These are phyloP conservation scores for Thunnus maccoyii DNA, from an alignment of 2,113 vertebrate species.

Conservation along the genomic window DNA sequence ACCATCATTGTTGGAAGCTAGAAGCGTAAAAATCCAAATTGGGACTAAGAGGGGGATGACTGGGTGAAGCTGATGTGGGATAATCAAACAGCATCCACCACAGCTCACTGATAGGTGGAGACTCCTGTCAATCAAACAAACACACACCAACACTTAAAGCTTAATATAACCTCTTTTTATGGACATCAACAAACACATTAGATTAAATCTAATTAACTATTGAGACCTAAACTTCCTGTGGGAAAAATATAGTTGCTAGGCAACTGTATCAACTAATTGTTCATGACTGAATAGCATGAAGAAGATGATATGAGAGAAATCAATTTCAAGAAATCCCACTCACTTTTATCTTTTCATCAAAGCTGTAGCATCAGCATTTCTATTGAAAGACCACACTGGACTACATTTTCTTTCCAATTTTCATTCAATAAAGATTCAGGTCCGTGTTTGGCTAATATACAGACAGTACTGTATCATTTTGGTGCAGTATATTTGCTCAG, in stretches of 20 bases:
- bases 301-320: background rate
- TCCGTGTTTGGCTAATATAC: too few relatives aligned
- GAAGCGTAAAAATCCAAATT: too few relatives aligned
- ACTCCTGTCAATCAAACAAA: background rate
- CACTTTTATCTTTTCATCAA: conserved; percentile 26
- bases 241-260: conserved; percentile 15
- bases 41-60: too few relatives aligned
- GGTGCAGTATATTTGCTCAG: too few relatives aligned
- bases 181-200: background rate
- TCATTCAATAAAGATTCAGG: background rate
- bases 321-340: conserved; percentile 11
- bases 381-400: background rate
- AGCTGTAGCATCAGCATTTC: conserved; percentile 1
- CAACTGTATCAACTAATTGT: conserved; percentile 19
- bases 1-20: too few relatives aligned
- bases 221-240: background rate
- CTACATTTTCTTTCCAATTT: background rate
- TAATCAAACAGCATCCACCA: background rate
- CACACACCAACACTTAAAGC: background rate
- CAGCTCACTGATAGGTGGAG: background rate
- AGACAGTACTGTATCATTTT: background rate
- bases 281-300: conserved; percentile 12
- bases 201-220: background rate
- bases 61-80: too few relatives aligned
- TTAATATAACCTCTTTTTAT: background rate